Percentiles rank a stretch among this genome's conserved stretches.
phyloP scores from a whole-genome alignment of 2,797 vertebrate species.

The Trichosurus vulpecula region DNA sequence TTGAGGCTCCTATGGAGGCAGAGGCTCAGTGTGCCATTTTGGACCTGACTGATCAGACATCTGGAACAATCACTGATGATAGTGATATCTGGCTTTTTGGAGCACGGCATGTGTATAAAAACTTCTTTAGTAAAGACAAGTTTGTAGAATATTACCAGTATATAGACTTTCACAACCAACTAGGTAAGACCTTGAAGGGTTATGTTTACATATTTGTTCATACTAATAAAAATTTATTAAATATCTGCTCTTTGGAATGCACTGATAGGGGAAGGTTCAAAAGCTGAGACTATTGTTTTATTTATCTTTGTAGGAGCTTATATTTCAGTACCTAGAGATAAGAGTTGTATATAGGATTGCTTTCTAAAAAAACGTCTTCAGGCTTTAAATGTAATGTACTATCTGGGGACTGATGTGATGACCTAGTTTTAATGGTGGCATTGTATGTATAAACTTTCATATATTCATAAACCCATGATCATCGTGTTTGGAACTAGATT shows the following conservation, averaged over 20 bases:
- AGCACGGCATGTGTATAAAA: slow-evolving; percentile 96
- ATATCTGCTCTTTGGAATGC: not conserved
- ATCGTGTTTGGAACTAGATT: slow-evolving; percentile 14
- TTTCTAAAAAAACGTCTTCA: not conserved
- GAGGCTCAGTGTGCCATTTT: slow-evolving; percentile 96
- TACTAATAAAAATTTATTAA: not conserved
- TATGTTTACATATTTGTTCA: not conserved
- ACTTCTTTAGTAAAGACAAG: slow-evolving; percentile 97
- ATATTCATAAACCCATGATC: not conserved
- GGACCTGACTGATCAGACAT: slow-evolving; percentile 93
- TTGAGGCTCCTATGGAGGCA: slow-evolving; percentile 96
- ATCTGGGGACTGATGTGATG: not conserved
- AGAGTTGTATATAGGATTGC: not conserved
- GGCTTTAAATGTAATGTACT: slow-evolving; percentile 1
- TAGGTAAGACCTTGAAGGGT: slow-evolving; percentile 86
- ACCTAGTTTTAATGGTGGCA: not conserved
- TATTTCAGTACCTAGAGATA: not conserved
- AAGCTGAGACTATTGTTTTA: not conserved
- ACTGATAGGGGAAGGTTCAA: not conserved
- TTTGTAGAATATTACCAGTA: slow-evolving; percentile 94
- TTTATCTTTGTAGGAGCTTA: not conserved
- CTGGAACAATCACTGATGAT: slow-evolving; percentile 98
- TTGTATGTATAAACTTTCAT: not conserved
- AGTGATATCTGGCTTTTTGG: slow-evolving; percentile 99
- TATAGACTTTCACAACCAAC: slow-evolving; percentile 93